These are phyloP conservation scores for Trigoniulus corallinus DNA, from an alignment of 1,140 invertebrate species.

Conservation along the genomic window DNA sequence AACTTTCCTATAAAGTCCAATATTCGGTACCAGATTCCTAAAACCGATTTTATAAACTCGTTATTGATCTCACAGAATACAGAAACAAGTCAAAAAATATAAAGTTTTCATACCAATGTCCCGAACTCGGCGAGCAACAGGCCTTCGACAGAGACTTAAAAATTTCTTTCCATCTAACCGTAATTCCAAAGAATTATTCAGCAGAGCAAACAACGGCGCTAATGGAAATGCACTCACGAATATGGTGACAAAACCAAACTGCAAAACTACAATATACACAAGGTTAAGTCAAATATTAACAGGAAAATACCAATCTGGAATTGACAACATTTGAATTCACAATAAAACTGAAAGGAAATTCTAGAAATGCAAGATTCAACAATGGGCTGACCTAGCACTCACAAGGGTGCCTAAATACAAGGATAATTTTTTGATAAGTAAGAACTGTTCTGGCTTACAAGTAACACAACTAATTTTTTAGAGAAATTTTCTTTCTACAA, in stretches of 20 bases:
- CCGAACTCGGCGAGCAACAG: constrained; percentile 62
- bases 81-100: no score
- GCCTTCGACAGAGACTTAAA: constrained; percentile 61
- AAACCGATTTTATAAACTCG: not conserved
- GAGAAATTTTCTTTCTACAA: no score
- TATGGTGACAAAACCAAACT: constrained; percentile 79
- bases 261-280: constrained; percentile 28
- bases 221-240: constrained; percentile 80
- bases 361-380: no score
- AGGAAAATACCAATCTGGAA: not conserved
- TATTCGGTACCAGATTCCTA: constrained; percentile 68
- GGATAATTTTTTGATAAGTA: no score
- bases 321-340: constrained; percentile 14
- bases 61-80: constrained; percentile 18
- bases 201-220: constrained; percentile 64
- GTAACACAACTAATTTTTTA: no score
- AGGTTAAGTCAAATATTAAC: not conserved
- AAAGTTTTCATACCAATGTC: constrained; percentile 55
- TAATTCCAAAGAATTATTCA: constrained; percentile 82
- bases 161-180: constrained; percentile 72
- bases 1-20: constrained; percentile 75
- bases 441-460: no score
- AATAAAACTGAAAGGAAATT: no score
- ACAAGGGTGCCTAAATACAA: no score
- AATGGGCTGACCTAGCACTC: no score